These are phyloP conservation scores for Drymonia ruficornis DNA, from an alignment of 2,888 invertebrate genomes.

Conservation along the genomic window DNA sequence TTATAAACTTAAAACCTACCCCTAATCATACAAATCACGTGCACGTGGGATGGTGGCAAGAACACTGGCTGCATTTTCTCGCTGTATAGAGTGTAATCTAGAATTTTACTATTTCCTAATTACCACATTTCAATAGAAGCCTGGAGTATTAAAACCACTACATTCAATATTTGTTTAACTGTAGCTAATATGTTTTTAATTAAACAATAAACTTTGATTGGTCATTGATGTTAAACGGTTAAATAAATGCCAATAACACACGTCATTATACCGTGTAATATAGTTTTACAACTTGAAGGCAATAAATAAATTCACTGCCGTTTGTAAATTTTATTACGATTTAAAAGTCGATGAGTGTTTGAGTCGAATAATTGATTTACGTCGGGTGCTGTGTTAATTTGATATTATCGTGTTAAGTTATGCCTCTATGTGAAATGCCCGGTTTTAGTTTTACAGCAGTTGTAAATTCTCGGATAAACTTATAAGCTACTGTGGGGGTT, in stretches of 20 bases:
- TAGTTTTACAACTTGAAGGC: constrained; percentile 82
- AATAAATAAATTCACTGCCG: constrained; percentile 84
- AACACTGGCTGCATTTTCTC: no score
- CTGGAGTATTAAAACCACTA: background rate
- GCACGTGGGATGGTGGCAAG: no score
- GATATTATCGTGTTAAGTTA: constrained; percentile 58
- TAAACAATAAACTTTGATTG: constrained; percentile 73
- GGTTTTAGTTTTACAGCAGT: constrained; percentile 23
- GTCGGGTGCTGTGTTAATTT: constrained; percentile 76
- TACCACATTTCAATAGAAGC: constrained; percentile 5
- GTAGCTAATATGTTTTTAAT: constrained; percentile 70
- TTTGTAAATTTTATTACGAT: constrained; percentile 83
- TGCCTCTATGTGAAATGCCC: constrained; percentile 31
- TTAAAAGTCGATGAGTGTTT: constrained; percentile 82
- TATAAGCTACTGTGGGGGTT: background rate
- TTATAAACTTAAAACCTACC: no score
- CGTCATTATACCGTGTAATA: constrained; percentile 82
- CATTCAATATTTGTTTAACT: constrained; percentile 21
- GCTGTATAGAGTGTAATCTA: no score
- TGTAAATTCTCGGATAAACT: constrained; percentile 2
- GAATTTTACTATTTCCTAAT: no score
- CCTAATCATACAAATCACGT: no score
- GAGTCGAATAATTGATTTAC: constrained; percentile 82
- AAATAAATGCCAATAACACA: constrained; percentile 82
- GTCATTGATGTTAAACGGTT: constrained; percentile 76